Percentiles rank a stretch among this genome's conserved stretches.
phyloP scores from a whole-genome alignment of 2,797 vertebrate species.

The Microctenopoma stevenorrisi region DNA sequence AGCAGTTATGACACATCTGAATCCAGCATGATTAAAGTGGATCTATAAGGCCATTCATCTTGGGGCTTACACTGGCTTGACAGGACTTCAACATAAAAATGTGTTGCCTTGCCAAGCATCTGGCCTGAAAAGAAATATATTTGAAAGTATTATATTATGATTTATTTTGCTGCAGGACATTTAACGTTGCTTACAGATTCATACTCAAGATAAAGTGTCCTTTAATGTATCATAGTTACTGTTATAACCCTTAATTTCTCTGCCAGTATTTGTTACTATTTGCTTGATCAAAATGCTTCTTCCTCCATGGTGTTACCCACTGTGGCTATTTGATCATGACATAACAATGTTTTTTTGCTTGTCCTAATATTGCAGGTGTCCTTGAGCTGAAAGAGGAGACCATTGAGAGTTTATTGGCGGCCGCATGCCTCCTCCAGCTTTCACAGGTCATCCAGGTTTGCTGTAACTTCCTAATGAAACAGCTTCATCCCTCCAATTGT shows the following conservation, averaged over 20 bases:
- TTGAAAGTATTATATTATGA: background rate
- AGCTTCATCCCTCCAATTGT: constrained; percentile 98
- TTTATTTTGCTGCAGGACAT: background rate
- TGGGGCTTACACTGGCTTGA: constrained; percentile 3
- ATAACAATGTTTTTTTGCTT: constrained; percentile 33
- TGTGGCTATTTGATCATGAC: constrained; percentile 10
- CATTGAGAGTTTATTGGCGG: constrained; percentile 95
- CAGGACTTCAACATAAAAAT: constrained; percentile 23
- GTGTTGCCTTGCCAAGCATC: constrained; percentile 28
- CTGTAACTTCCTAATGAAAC: constrained; percentile 97
- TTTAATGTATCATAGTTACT: constrained; percentile 1
- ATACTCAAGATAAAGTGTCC: background rate
- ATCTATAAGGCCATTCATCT: constrained; percentile 61
- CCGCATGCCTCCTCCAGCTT: constrained; percentile 97
- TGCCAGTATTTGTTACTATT: constrained; percentile 12
- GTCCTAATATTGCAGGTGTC: constrained; percentile 84
- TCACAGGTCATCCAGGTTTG: constrained; percentile 97
- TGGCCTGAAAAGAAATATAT: constrained; percentile 5
- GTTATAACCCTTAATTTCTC: background rate
- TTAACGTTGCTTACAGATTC: background rate
- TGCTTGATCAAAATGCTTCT: constrained; percentile 28
- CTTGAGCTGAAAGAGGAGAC: constrained; percentile 97
- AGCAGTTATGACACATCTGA: constrained; percentile 57
- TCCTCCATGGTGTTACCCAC: constrained; percentile 3
- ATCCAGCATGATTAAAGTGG: constrained; percentile 64